phyloP scores from a whole-genome alignment of 2,888 invertebrate genomes.

The Drosophila cognata region DNA sequence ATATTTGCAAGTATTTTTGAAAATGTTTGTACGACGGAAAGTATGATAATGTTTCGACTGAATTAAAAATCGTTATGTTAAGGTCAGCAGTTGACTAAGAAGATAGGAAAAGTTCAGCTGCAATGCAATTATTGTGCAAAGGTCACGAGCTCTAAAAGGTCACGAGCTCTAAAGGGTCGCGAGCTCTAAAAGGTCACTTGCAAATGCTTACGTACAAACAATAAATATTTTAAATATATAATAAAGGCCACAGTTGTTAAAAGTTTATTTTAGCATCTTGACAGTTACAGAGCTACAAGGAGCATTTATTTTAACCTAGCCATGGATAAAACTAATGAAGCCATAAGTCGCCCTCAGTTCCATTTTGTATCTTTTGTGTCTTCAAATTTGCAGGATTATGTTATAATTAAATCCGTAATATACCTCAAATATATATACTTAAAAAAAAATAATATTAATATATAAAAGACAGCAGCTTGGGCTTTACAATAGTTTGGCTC shows the following conservation, averaged over 20 bases:
- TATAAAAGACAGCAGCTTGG: background rate
- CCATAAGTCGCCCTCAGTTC: background rate
- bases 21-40: background rate
- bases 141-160: background rate
- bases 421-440: background rate
- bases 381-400: background rate
- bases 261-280: background rate
- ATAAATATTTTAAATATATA: background rate
- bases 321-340: background rate
- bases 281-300: background rate
- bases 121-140: background rate
- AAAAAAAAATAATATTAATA: background rate
- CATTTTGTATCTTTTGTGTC: background rate
- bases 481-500: background rate
- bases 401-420: too few relatives aligned
- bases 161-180: too few relatives aligned
- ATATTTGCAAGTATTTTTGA: background rate
- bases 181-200: background rate
- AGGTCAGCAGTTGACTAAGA: background rate
- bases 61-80: background rate
- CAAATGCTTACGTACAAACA: background rate
- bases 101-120: too few relatives aligned
- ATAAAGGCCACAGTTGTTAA: background rate
- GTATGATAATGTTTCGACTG: background rate
- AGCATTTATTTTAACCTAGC: background rate